Percentiles rank a stretch among this genome's conserved stretches.
Conservation (phyloP, 1,140 invertebrate species). For the Magallana gigas region DNA sequence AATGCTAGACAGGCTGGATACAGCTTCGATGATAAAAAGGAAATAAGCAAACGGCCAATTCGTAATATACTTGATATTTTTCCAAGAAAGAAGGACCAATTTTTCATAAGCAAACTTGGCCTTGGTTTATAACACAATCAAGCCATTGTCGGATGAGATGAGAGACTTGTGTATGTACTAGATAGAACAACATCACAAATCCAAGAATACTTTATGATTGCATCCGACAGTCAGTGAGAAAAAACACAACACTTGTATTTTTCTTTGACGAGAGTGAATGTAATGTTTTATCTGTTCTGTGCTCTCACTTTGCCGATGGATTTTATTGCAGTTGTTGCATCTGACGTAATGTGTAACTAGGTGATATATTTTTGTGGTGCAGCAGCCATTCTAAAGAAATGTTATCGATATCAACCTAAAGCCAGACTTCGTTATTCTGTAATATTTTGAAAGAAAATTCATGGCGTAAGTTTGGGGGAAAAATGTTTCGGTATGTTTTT, state of each 20-base stretch:
- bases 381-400: not conserved
- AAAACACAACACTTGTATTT: not conserved
- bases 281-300: not conserved
- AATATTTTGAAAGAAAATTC: no score
- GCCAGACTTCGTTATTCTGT: no score
- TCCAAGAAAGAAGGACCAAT: not conserved
- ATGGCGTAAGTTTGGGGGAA: no score
- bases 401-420: no score
- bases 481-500: no score
- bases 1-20: no score
- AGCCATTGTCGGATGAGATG: not conserved
- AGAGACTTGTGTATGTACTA: not conserved
- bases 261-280: not conserved
- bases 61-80: conserved; percentile 18
- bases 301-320: not conserved
- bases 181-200: not conserved
- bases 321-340: not conserved
- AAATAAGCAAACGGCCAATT: no score
- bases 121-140: not conserved
- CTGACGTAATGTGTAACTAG: not conserved
- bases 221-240: not conserved
- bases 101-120: not conserved
- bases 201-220: not conserved
- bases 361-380: not conserved
- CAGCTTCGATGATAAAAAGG: no score